Conservation (phyloP, 2,113 vertebrate genomes). For the Ginglymostoma cirratum region DNA sequence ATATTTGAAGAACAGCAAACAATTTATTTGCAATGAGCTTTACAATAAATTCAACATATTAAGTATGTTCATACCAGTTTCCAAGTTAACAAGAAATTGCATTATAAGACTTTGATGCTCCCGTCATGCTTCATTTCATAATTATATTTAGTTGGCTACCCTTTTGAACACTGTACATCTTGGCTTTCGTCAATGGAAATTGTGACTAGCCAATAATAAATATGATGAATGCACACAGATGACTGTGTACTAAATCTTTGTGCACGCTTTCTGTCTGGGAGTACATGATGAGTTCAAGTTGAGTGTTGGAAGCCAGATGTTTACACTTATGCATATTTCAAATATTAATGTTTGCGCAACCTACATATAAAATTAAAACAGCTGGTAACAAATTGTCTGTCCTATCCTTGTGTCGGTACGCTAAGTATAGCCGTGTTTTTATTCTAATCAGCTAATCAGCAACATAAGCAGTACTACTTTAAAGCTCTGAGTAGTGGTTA, state of each 20-base stretch:
- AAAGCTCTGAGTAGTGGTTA: neutral
- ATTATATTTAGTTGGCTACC: neutral
- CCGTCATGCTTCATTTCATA: neutral
- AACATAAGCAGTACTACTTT: neutral
- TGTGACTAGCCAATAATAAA: constrained; percentile 17
- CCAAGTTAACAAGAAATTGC: neutral
- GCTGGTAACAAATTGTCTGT: neutral
- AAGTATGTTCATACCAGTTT: neutral
- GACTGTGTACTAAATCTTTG: neutral
- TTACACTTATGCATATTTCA: neutral
- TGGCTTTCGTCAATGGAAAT: constrained; percentile 16
- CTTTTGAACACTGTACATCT: neutral
- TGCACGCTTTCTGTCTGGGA: neutral
- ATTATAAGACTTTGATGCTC: neutral
- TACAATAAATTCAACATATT: neutral
- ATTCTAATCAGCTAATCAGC: neutral
- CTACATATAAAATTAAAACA: neutral
- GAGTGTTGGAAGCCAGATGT: neutral
- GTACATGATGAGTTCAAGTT: neutral
- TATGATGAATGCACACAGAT: neutral
- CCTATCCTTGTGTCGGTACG: no score
- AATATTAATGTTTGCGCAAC: neutral
- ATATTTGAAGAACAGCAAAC: neutral
- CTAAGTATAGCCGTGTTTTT: neutral
- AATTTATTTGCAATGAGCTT: neutral